Base-by-base conservation (phyloP, 2,113 vertebrate genomes). In the Menura novaehollandiae region DNA sequence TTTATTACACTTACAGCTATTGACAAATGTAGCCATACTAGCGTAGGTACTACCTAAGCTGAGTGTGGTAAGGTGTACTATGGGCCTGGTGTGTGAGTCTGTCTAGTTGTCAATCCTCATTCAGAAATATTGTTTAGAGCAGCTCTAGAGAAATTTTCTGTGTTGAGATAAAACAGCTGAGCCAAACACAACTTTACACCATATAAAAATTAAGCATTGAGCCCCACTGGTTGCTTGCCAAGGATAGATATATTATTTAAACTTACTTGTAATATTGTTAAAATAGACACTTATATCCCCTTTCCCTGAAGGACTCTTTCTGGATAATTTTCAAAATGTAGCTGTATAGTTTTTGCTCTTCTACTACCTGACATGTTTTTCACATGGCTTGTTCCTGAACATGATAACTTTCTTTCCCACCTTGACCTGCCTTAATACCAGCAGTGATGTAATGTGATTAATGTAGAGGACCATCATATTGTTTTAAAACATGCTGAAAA, bases 1-100 rank as follows among this genome's bases (percentile, higher is more conserved):
- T 26, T 30, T 23, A 15, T 11, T 12, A 6, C 2, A 1, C 18
- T 6, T 27, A 1, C 10, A 56, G 27, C 7, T 18, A 9, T 6
- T n/a, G 75, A 44, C 59, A 69, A 33, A 26, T 1, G 1, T 6
- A 12, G 30, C 18, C 27, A 12, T 49, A 24, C 6, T 35, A 59
- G 24, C 11, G 13, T 18, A 37, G 14, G n/a, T 15, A 27, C 16
- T 17, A 6, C 4, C 10, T 15, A 17, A 30, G 1, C 8, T 44
- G 53, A 41, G 24, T 6, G 24, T 72, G 39, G 6, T n/a, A 49
- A 37, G 15, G 4, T 58, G 7, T 15, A 1, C 35, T 9, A 0
- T 7, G 46, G 12, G 10, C 18, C 56, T 43, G 22, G 23, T 0
- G 1, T 32, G 20, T 44, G 15, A 44, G 18, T 35, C 62, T 62